These are phyloP conservation scores for Actinia equina DNA, from an alignment of 64 coral and sea anemone genomes.

Conservation along the genomic window DNA sequence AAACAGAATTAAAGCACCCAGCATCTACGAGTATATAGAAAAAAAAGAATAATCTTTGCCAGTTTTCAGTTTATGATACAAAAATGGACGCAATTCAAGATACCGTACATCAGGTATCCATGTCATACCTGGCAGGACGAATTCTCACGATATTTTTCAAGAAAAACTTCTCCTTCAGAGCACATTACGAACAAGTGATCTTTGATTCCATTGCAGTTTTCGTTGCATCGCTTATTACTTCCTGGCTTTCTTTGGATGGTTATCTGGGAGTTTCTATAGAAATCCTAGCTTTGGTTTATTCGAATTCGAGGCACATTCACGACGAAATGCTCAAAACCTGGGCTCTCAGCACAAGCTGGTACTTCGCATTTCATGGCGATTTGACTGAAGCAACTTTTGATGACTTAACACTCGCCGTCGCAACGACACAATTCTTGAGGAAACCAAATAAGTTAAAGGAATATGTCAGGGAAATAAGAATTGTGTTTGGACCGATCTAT, in stretches of 20 bases:
- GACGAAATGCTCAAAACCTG: conserved; percentile 23
- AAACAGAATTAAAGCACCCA: not conserved
- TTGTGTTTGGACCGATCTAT: no score
- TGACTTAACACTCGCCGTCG: conserved; percentile 5
- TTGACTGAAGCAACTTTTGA: conserved; percentile 17
- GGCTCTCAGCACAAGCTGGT: not conserved
- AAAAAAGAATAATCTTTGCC: not conserved
- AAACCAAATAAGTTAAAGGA: conserved; percentile 27
- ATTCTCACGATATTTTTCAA: conserved; percentile 50
- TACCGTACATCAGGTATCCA: not conserved
- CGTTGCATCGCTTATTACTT: not conserved
- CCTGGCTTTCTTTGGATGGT: not conserved
- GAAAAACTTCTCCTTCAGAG: conserved; percentile 32
- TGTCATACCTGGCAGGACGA: conserved; percentile 26
- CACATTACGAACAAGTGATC: not conserved
- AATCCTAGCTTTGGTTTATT: not conserved
- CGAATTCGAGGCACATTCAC: not conserved
- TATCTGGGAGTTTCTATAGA: not conserved
- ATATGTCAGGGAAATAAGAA: not conserved
- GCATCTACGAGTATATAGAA: no score
- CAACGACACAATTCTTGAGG: conserved; percentile 48
- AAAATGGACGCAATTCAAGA: not conserved
- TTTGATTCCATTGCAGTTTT: not conserved
- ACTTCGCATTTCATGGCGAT: conserved; percentile 6
- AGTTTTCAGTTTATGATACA: not conserved